These are phyloP conservation scores for Oreonectes daqikongensis DNA, from an alignment of 2,797 vertebrate species.

Conservation along the genomic window DNA sequence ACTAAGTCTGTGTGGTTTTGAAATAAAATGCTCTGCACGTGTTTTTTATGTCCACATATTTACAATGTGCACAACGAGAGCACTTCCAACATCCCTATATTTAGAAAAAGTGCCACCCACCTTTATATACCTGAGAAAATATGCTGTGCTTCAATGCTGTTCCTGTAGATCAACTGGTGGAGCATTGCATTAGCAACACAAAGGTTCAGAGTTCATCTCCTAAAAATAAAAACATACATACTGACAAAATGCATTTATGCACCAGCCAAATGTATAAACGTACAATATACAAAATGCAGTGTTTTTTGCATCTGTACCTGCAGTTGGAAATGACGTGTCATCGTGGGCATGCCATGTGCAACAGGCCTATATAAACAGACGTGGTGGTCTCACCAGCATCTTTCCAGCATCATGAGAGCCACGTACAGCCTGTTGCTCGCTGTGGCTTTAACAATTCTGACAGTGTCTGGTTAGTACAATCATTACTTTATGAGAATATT, in stretches of 20 bases:
- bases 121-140: no score
- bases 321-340: conserved; percentile 1
- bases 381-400: not conserved
- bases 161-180: not conserved
- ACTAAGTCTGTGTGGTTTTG: not conserved
- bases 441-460: conserved; percentile 22
- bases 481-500: not conserved
- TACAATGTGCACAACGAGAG: no score
- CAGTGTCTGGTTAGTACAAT: conserved; percentile 18
- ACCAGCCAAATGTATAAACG: not conserved
- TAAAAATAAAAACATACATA: not conserved
- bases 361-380: conserved; percentile 1
- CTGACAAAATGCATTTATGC: not conserved
- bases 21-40: not conserved
- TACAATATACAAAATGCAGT: not conserved
- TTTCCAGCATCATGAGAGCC: conserved; percentile 30
- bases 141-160: no score
- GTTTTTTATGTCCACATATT: not conserved
- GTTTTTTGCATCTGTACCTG: not conserved
- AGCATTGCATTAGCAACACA: not conserved
- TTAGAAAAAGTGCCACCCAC: no score
- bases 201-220: not conserved
- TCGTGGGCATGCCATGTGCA: not conserved
- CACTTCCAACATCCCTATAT: no score
- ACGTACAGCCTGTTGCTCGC: conserved; percentile 22